Evolutionary conservation across 2,113 vertebrate genomes (phyloP).

Genomic region (Mus spicilegus): DNA sequence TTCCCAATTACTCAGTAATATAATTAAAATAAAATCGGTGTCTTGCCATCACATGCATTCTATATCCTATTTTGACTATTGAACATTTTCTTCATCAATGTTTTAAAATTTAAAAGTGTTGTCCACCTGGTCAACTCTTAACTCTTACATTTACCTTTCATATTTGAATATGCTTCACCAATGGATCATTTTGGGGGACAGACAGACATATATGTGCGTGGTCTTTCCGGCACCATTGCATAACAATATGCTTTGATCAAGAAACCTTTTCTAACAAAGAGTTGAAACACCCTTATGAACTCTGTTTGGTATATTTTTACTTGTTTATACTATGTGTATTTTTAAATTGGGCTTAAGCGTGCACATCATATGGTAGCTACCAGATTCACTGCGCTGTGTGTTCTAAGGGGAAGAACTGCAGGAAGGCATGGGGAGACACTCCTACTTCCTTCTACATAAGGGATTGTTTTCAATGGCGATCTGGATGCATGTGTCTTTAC

Average conservation of each 20-base stretch:
- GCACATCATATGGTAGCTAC: background rate
- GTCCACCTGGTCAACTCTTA: background rate
- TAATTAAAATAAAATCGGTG: no score
- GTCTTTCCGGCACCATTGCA: background rate
- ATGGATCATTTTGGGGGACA: background rate
- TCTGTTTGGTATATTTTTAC: background rate
- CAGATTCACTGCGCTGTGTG: background rate
- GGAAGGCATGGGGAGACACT: background rate
- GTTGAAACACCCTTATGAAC: background rate
- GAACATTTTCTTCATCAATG: no score
- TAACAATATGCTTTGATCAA: background rate
- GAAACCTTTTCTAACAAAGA: background rate
- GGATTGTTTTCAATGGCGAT: background rate
- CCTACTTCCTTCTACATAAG: background rate
- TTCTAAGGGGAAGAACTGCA: background rate
- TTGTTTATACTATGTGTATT: background rate
- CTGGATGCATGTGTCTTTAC: background rate
- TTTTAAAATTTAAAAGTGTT: background rate
- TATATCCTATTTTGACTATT: no score
- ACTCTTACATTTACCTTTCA: background rate
- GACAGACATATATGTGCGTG: background rate
- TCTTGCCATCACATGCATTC: no score
- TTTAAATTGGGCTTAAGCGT: background rate
- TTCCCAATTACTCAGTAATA: no score
- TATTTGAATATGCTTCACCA: background rate